Evolutionary conservation across 2,888 invertebrate genomes (phyloP).

Genomic region (Ormyrus thymus): DNA sequence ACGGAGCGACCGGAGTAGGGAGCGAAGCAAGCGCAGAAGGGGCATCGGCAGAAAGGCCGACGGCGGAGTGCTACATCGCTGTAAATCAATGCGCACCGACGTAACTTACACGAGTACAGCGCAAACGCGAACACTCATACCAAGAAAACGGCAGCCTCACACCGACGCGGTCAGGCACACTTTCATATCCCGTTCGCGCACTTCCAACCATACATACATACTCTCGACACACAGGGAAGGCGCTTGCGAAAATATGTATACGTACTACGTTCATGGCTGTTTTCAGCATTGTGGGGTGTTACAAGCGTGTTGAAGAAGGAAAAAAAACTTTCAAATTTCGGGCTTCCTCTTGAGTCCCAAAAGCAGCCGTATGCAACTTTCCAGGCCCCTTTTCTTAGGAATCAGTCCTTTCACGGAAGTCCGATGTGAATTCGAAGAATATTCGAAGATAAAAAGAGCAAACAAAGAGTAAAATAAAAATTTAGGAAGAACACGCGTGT

Average conservation of each 20-base stretch:
- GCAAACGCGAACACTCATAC: conserved; percentile 35
- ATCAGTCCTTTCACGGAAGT: conserved; percentile 25
- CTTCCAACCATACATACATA: background rate
- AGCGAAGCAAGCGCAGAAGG: background rate
- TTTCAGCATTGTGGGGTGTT: conserved; percentile 50
- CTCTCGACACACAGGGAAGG: too few species aligned
- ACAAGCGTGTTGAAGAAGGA: conserved; percentile 35
- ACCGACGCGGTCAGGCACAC: background rate
- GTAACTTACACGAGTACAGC: conserved; percentile 43
- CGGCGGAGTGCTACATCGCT: conserved; percentile 41
- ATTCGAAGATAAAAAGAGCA: background rate
- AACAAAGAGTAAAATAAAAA: conserved; percentile 7
- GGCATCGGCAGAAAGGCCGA: conserved; percentile 19
- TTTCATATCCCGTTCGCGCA: background rate
- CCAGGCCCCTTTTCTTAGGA: background rate
- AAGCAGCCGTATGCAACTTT: background rate
- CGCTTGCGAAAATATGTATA: background rate
- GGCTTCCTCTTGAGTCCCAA: conserved; percentile 7
- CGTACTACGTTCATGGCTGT: conserved; percentile 45
- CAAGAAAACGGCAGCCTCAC: background rate
- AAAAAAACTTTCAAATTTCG: background rate
- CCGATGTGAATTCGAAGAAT: background rate
- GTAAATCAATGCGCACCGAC: conserved; percentile 50
- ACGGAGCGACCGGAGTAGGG: background rate
- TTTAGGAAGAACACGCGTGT: conserved; percentile 37